Percentiles rank a stretch among this genome's conserved stretches.
Conservation (phyloP, 92 coral and sea anemone genomes). For the Porites divaricata region DNA sequence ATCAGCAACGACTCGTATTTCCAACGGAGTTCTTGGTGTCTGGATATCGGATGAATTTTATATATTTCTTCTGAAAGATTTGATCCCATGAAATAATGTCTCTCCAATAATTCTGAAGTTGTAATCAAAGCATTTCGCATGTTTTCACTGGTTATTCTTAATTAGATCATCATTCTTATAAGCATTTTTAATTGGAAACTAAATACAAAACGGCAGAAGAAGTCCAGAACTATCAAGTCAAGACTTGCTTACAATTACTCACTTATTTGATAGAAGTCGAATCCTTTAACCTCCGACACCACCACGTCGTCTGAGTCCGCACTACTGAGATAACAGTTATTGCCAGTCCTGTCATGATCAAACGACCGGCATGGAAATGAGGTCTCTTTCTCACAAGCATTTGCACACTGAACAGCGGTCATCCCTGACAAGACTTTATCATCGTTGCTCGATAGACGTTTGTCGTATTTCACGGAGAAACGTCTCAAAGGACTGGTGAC, state of each 20-base stretch:
- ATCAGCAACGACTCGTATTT: too few relatives aligned
- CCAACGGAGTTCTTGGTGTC: too few relatives aligned
- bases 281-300: slow-evolving; percentile 42
- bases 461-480: slow-evolving; percentile 60
- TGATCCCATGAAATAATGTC: too few relatives aligned
- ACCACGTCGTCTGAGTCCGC: slow-evolving; percentile 56
- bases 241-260: slow-evolving; percentile 32
- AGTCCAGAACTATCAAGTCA: too few relatives aligned
- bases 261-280: slow-evolving; percentile 91
- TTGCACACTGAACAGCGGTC: slow-evolving; percentile 83
- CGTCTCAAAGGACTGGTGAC: slow-evolving; percentile 76
- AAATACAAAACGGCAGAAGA: too few relatives aligned
- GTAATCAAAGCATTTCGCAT: too few relatives aligned
- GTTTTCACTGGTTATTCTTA: too few relatives aligned
- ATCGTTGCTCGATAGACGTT: slow-evolving; percentile 75
- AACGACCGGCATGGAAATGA: slow-evolving; percentile 92
- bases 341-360: slow-evolving; percentile 71
- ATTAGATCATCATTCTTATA: too few relatives aligned
- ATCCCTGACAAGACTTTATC: slow-evolving; percentile 64
- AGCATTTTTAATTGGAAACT: too few relatives aligned
- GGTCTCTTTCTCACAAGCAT: slow-evolving; percentile 76
- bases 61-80: too few relatives aligned
- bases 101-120: too few relatives aligned
- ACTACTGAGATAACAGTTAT: slow-evolving; percentile 79
- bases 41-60: too few relatives aligned